A percentile compares a stretch with the other conserved stretches of the same genome.
Evolutionary conservation across 1,140 invertebrate species (phyloP).

Genomic region (Magallana angulata): DNA sequence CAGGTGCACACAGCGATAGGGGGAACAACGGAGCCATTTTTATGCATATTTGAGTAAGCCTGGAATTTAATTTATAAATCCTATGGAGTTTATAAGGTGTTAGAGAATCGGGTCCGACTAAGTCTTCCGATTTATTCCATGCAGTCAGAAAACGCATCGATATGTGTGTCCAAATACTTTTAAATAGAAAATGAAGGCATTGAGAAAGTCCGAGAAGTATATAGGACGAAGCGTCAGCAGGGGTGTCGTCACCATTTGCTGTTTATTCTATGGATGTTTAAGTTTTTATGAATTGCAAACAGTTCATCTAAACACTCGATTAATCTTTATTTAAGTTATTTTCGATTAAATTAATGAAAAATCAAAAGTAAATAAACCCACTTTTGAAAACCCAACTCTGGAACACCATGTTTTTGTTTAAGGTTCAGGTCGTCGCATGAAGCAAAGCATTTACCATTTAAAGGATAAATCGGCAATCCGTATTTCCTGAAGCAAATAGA

Average conservation of each 20-base stretch:
- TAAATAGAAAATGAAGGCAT: too few relatives aligned
- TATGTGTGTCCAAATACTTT: neutral
- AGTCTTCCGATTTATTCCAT: neutral
- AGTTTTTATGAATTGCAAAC: too few relatives aligned
- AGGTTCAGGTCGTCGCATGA: neutral
- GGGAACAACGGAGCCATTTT: neutral
- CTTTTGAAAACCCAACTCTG: too few relatives aligned
- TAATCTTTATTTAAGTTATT: too few relatives aligned
- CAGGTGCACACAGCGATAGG: neutral
- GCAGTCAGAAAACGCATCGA: neutral
- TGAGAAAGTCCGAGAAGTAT: too few relatives aligned
- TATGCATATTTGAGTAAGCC: constrained; percentile 12
- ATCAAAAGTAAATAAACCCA: too few relatives aligned
- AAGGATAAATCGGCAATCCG: neutral
- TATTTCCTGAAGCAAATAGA: constrained; percentile 8
- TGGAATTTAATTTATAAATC: neutral
- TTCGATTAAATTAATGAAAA: too few relatives aligned
- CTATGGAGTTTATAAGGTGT: constrained; percentile 11
- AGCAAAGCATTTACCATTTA: neutral
- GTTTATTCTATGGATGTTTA: too few relatives aligned
- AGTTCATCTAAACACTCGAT: too few relatives aligned
- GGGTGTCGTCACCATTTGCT: too few relatives aligned
- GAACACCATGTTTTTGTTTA: neutral
- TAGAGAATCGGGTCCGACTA: neutral
- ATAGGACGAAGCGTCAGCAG: too few relatives aligned